These are phyloP conservation scores for Amazona vittata DNA, from an alignment of 2,113 vertebrate species.

Conservation along the genomic window DNA sequence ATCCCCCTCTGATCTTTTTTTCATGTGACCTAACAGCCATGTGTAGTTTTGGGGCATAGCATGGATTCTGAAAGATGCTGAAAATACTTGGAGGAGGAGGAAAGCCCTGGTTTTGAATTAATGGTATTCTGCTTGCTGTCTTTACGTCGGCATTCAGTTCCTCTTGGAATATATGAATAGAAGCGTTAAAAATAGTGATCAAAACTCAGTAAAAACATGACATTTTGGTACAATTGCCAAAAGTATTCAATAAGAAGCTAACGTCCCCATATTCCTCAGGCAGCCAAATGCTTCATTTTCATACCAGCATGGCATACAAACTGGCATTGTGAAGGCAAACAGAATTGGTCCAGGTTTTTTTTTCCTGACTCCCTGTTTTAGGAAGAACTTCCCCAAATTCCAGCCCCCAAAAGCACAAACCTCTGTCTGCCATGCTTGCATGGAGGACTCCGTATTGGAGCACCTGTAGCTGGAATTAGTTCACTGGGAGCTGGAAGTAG, in stretches of 20 bases:
- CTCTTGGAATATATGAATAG: not conserved
- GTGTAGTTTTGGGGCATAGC: not conserved
- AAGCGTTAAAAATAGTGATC: not conserved
- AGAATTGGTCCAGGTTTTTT: not conserved
- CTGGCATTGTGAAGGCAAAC: not conserved
- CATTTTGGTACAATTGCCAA: not conserved
- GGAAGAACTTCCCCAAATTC: not conserved
- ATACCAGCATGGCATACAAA: not conserved
- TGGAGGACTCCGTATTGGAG: not conserved
- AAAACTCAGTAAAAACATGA: not conserved
- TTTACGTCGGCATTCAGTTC: not conserved
- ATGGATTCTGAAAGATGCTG: not conserved
- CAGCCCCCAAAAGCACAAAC: not conserved
- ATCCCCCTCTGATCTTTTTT: not conserved
- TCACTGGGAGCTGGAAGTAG: not conserved
- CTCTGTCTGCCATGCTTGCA: accelerated
- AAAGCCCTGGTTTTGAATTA: not conserved
- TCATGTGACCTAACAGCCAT: not conserved
- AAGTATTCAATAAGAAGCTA: not conserved
- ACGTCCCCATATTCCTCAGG: not conserved
- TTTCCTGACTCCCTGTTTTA: not conserved
- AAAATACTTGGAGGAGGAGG: not conserved
- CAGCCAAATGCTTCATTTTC: not conserved
- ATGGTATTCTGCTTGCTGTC: not conserved
- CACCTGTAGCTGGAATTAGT: accelerated